phyloP scores from a whole-genome alignment of 2,888 invertebrate genomes.

The Blastobasis adustella region DNA sequence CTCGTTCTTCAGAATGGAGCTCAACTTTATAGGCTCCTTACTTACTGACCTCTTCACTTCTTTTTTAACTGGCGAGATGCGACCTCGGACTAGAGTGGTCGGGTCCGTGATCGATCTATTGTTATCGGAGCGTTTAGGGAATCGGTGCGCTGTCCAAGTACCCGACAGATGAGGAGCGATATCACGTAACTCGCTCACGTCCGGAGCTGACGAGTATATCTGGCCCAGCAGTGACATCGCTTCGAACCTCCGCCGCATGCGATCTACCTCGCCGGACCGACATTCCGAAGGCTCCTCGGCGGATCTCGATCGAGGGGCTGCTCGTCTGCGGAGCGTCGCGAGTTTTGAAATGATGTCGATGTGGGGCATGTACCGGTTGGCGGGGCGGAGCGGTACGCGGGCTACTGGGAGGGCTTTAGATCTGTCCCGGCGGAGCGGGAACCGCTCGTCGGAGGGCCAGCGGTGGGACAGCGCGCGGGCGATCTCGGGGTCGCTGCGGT shows the following conservation, averaged over 20 bases:
- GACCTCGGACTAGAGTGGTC: slow-evolving; percentile 35
- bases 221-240: slow-evolving; percentile 81
- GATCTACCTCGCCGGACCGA: slow-evolving; percentile 81
- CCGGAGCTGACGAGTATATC: slow-evolving; percentile 87
- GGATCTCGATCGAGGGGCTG: slow-evolving; percentile 63
- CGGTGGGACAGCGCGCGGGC: slow-evolving; percentile 70
- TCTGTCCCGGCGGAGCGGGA: slow-evolving; percentile 36
- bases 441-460: slow-evolving; percentile 63
- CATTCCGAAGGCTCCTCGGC: slow-evolving; percentile 66
- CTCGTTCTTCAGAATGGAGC: slow-evolving; percentile 63
- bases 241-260: slow-evolving; percentile 83
- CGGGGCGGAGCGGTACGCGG: slow-evolving; percentile 75
- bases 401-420: slow-evolving; percentile 77
- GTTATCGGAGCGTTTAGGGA: slow-evolving; percentile 81
- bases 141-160: slow-evolving; percentile 87
- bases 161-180: slow-evolving; percentile 86
- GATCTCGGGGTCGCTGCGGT: slow-evolving; percentile 87
- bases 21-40: slow-evolving; percentile 60
- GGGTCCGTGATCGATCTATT: slow-evolving; percentile 75
- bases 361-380: slow-evolving; percentile 88
- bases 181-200: slow-evolving; percentile 83
- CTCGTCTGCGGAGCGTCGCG: slow-evolving; percentile 76
- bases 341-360: slow-evolving; percentile 93
- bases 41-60: slow-evolving; percentile 49
- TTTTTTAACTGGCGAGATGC: slow-evolving; percentile 53